phyloP scores from a whole-genome alignment of 2,113 vertebrate genomes.

The Scomber japonicus region DNA sequence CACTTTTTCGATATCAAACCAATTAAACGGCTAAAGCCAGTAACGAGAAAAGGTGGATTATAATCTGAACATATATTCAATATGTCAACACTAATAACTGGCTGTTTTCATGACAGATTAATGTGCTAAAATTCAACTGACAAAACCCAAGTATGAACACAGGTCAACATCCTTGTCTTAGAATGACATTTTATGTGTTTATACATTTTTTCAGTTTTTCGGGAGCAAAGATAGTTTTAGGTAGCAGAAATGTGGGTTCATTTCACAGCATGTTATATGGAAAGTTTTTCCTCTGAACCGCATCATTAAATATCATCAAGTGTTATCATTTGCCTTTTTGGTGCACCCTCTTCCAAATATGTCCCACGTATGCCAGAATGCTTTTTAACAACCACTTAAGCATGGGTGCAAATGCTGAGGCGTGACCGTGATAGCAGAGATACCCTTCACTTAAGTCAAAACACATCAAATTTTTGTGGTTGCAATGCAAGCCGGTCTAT shows the following conservation, averaged over 20 bases:
- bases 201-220: not conserved
- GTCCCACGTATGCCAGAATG: not conserved
- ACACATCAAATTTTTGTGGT: not conserved
- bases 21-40: not conserved
- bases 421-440: not conserved
- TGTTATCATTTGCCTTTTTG: not conserved
- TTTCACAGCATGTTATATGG: too few relatives aligned
- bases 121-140: not conserved
- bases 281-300: not conserved
- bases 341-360: not conserved
- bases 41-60: slow-evolving; percentile 5
- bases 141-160: too few relatives aligned
- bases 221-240: not conserved
- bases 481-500: slow-evolving; percentile 27
- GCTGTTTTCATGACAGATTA: not conserved
- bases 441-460: not conserved
- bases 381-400: not conserved
- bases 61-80: not conserved
- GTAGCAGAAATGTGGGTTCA: too few relatives aligned
- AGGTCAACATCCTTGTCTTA: too few relatives aligned
- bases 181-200: not conserved
- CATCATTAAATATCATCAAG: not conserved
- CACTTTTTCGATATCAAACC: not conserved
- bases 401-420: not conserved
- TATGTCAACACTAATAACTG: not conserved